Conservation (phyloP, 2,888 invertebrate genomes). For the Amphimallon solstitiale region DNA sequence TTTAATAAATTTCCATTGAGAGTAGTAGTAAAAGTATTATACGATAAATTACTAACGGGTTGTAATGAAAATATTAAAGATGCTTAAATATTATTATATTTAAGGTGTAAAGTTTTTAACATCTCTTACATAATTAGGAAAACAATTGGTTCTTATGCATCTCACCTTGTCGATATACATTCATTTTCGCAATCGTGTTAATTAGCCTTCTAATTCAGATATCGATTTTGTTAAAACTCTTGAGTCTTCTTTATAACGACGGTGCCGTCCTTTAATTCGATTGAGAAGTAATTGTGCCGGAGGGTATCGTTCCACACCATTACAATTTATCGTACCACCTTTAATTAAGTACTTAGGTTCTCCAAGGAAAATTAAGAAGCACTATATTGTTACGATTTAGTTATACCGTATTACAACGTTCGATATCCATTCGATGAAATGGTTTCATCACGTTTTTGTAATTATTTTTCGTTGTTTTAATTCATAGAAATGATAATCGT, state of each 20-base stretch:
- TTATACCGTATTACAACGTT: conserved; percentile 16
- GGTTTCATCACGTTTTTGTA: background rate
- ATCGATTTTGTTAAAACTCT: conserved; percentile 33
- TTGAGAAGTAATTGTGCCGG: conserved; percentile 55
- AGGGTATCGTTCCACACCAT: conserved; percentile 53
- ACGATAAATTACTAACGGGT: conserved; percentile 12
- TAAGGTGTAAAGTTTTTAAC: background rate
- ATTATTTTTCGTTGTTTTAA: conserved; percentile 2
- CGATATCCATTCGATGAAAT: background rate
- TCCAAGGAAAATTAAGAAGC: conserved; percentile 28
- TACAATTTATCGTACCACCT: conserved; percentile 56
- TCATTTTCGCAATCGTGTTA: conserved; percentile 18
- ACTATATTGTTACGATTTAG: conserved; percentile 29
- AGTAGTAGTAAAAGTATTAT: background rate
- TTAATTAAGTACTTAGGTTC: conserved; percentile 54
- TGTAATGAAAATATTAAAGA: background rate
- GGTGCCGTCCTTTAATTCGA: conserved; percentile 44
- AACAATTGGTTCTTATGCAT: conserved; percentile 13
- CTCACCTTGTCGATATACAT: conserved; percentile 5
- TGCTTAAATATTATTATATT: background rate
- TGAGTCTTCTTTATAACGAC: conserved; percentile 22
- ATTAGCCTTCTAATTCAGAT: conserved; percentile 28
- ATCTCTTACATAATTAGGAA: conserved; percentile 17
- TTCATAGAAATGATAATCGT: background rate
- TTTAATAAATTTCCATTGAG: conserved; percentile 3